A percentile compares a stretch with the other conserved stretches of the same genome.
Conservation (phyloP, 2,797 vertebrate species). For the Neopelma chrysocephalum region DNA sequence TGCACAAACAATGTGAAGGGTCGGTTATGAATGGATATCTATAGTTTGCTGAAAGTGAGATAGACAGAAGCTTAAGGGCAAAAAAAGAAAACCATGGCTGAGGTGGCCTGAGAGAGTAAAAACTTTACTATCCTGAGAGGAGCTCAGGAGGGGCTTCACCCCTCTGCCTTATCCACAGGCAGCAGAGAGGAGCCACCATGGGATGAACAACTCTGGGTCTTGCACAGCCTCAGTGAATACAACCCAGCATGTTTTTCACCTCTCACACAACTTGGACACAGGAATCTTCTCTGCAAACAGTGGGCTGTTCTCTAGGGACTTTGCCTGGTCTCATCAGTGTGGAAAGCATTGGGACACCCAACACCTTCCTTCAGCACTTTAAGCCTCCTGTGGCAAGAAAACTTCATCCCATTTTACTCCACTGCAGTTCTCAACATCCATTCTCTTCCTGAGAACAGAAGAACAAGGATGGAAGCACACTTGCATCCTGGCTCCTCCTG, state of each 20-base stretch:
- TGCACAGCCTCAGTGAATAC: not conserved
- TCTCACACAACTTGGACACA: not conserved
- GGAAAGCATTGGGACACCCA: not conserved
- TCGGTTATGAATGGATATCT: not conserved
- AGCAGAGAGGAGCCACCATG: not conserved
- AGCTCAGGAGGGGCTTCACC: not conserved
- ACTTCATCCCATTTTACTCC: not conserved
- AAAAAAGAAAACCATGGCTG: not conserved
- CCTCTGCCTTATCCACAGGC: not conserved
- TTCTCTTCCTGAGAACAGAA: not conserved
- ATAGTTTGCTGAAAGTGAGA: not conserved
- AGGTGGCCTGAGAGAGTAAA: not conserved
- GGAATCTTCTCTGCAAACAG: not conserved
- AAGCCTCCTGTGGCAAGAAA: not conserved
- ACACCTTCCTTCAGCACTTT: not conserved
- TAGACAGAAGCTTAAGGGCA: not conserved
- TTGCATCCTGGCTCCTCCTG: fast-evolving
- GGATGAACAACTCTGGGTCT: not conserved
- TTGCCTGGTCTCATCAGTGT: not conserved
- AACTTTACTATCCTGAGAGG: not conserved
- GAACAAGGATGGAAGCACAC: not conserved
- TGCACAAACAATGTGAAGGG: not conserved
- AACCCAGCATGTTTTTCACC: fast-evolving
- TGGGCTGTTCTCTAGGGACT: not conserved
- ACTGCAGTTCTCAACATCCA: not conserved